Evolutionary conservation across 2,113 vertebrate species (phyloP), one percentile per base, ranked within the genome.

Genomic region (Capricornis sumatraensis): DNA sequence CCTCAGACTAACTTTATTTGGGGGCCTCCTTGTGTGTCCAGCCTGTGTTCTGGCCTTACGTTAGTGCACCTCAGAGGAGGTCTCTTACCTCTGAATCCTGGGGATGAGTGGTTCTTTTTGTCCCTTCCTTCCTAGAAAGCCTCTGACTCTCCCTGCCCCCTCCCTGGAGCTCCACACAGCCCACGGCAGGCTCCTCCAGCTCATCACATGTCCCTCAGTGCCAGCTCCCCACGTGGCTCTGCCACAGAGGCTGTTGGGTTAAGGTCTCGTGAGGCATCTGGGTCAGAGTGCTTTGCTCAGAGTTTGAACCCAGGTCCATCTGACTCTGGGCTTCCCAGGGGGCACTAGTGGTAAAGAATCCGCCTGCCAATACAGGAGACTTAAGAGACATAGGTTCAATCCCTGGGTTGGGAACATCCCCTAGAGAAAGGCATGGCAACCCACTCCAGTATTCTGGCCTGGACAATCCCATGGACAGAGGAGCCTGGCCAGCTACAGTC

Each of bases 171-270:
- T 8, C 27, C 40, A 53, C 43, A 12, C 47, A n/a, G 12, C 7
- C 45, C 28, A 0, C 3, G 1, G 23, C 0, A 30, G 30, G 19
- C 50, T 36, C 15, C 1, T 27, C n/a, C 43, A 8, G 30, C 71
- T 50, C 45, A 0, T 45, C 45, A 6, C 1, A 7, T 28, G 45
- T 25, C 23, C 30, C 30, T 7, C 33, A 15, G 33, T 10, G 8
- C 33, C 27, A 9, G 9, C 7, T 12, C 58, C 43, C 53, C 10
- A 0, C 2, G 0, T 9, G 57, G 23, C 15, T 47, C 88, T 21
- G 6, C 84, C 62, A 21, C 23, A 0, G 1, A 1, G 27, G 53
- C 58, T 5, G 2, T 2, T 36, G 47, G 52, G 2, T 47, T 6
- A 21, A 25, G 12, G 52, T 1, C 45, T 23, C 1, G 33, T 7